Conservation (phyloP, 1,140 invertebrate species). For the Scaptomyza montana region DNA sequence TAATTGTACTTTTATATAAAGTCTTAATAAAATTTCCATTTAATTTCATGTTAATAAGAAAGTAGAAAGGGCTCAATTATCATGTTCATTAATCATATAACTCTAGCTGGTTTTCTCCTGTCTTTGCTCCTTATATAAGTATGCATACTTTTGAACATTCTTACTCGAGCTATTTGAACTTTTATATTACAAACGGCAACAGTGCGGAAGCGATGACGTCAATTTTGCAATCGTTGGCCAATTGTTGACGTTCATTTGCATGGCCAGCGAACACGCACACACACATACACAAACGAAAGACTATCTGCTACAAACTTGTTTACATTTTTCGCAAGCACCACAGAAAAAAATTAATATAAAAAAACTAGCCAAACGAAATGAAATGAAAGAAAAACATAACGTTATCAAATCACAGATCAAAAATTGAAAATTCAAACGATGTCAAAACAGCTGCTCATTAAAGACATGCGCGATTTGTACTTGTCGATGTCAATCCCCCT, state of each 20-base stretch:
- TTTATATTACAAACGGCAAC: conserved; percentile 1
- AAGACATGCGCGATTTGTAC: conserved; percentile 32
- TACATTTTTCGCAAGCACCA: conserved; percentile 71
- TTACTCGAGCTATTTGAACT: neutral
- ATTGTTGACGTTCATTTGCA: conserved; percentile 61
- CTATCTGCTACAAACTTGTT: conserved; percentile 81
- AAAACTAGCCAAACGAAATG: conserved; percentile 1
- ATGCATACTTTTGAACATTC: neutral
- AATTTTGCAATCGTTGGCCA: conserved; percentile 68
- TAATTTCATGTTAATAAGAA: too few relatives aligned
- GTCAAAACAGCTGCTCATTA: conserved; percentile 73
- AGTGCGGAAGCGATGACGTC: conserved; percentile 42
- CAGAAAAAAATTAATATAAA: conserved; percentile 13
- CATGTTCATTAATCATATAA: too few relatives aligned
- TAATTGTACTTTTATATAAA: too few relatives aligned
- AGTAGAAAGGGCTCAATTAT: too few relatives aligned
- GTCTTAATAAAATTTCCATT: too few relatives aligned
- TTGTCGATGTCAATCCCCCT: neutral
- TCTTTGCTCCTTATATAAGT: too few relatives aligned
- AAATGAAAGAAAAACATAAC: conserved; percentile 22
- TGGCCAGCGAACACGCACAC: conserved; percentile 18
- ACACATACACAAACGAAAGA: conserved; percentile 69
- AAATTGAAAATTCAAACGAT: conserved; percentile 60
- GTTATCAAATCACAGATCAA: conserved; percentile 67
- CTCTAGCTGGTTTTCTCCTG: too few relatives aligned